Base-by-base conservation (phyloP, 2,797 vertebrate species). In the Sebastes vulpes region DNA sequence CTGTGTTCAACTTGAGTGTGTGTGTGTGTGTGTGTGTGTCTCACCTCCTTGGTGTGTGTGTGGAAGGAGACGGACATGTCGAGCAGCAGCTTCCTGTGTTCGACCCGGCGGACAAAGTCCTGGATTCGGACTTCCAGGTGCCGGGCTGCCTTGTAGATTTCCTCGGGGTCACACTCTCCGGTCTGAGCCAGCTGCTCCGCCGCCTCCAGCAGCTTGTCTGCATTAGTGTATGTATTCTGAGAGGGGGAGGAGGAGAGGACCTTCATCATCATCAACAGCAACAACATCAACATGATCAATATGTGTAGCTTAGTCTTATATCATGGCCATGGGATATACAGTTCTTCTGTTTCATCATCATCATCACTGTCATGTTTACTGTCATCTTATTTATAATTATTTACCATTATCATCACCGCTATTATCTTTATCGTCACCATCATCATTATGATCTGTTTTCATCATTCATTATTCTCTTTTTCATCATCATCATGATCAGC, bases 31-130 rank as follows among this genome's bases (percentile, higher is more conserved):
- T 73, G 23, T 79, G 29, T 25, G 25, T 8, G n/a, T 14, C 87
- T 6, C 67, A 95, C 95, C 95, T 95, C 95, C 64, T 99, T 99
- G 77, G 98, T 99, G 96, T 99, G 98, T 1, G 98, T 99, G 93
- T 99, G 98, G 94, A 99, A 99, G 87, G 98, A 99, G 80, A 99
- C 98, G 0, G 98, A 99, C 97, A 99, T 98, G 94, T 99, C 98
- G 78, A 99, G 94, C 72, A 99, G 97, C 87, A 99, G 96, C 82
- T 99, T 99, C 89, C 98, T 96, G 93, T 99, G 98, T 56, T 99
- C 98, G 48, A 99, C 98, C 9, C 98, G 95, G 28, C 98, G 96
- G 66, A 99, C 98, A 57, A 99, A 99, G 94, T 99, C 98, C 91
- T 99, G 98, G 93, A 99, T 99, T 74, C 98, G 96, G 83, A 99